These are phyloP conservation scores for Delia radicum DNA, from an alignment of 1,140 invertebrate species.

Conservation along the genomic window DNA sequence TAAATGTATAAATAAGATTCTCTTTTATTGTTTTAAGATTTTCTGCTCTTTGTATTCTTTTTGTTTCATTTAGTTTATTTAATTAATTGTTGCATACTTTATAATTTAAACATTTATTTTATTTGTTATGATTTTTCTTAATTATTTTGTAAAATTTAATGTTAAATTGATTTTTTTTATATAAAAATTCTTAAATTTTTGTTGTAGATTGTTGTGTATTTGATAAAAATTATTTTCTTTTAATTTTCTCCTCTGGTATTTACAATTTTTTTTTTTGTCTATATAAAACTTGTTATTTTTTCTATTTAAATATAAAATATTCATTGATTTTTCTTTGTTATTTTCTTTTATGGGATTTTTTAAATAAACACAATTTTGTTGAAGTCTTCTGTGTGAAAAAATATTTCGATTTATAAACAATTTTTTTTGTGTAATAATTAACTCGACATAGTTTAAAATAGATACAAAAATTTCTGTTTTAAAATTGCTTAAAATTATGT, in stretches of 20 bases:
- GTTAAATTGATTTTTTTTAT: background rate
- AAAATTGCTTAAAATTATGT: no score
- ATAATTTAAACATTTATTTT: background rate
- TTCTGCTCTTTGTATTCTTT: background rate
- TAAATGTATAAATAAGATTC: no score
- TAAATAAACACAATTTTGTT: background rate
- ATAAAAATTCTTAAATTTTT: no score
- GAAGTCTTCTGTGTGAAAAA: background rate
- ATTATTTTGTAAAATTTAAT: background rate
- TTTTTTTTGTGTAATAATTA: no score
- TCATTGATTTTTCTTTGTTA: constrained; percentile 13
- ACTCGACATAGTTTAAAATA: no score
- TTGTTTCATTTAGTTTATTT: constrained; percentile 1
- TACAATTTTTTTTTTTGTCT: background rate
- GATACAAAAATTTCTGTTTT: no score
- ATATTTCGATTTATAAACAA: background rate
- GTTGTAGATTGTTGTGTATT: background rate
- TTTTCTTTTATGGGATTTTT: background rate
- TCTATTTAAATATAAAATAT: constrained; percentile 7
- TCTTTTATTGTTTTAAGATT: no score
- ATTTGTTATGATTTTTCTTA: background rate
- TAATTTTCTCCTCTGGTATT: background rate
- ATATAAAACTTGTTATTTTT: background rate
- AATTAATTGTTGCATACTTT: background rate
- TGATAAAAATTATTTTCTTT: background rate